Percentiles rank a stretch among this genome's conserved stretches.
Evolutionary conservation across 2,113 vertebrate genomes (phyloP).

Genomic region (Antechinus flavipes): DNA sequence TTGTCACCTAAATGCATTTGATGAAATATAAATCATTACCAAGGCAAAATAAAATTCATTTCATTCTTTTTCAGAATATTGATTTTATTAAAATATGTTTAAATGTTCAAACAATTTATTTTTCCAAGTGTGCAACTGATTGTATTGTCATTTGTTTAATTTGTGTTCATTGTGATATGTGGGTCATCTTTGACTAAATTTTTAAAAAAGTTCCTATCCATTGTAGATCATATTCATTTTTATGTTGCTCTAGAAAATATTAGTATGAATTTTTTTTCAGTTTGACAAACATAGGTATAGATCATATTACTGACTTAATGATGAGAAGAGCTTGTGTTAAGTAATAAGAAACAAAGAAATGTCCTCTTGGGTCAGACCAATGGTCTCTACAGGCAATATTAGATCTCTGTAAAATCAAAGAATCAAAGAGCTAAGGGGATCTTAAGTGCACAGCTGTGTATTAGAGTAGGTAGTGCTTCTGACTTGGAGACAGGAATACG

Average conservation of each 20-base stretch:
- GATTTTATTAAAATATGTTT: background rate
- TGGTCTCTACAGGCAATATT: background rate
- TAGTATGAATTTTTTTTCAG: background rate
- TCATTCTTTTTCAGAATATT: constrained; percentile 9
- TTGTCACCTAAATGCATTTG: background rate
- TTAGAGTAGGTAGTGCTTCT: background rate
- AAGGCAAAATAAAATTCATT: background rate
- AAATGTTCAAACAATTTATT: background rate
- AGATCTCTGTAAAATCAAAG: background rate
- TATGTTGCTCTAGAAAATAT: background rate
- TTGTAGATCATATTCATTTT: background rate
- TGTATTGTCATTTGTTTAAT: background rate
- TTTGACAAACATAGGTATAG: background rate
- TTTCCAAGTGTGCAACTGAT: background rate
- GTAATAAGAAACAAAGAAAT: background rate
- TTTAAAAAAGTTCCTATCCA: background rate
- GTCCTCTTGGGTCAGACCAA: background rate
- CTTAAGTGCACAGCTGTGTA: background rate
- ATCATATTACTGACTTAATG: background rate
- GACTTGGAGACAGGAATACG: background rate
- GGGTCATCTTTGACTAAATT: background rate
- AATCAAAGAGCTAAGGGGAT: background rate
- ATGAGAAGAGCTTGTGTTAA: background rate
- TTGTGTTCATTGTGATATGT: background rate
- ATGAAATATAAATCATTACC: constrained; percentile 25